Evolutionary conservation across 30 jellyfish, hydroid and myxozoan genomes (phyloP).

Genomic region (Sanderia malayensis): DNA sequence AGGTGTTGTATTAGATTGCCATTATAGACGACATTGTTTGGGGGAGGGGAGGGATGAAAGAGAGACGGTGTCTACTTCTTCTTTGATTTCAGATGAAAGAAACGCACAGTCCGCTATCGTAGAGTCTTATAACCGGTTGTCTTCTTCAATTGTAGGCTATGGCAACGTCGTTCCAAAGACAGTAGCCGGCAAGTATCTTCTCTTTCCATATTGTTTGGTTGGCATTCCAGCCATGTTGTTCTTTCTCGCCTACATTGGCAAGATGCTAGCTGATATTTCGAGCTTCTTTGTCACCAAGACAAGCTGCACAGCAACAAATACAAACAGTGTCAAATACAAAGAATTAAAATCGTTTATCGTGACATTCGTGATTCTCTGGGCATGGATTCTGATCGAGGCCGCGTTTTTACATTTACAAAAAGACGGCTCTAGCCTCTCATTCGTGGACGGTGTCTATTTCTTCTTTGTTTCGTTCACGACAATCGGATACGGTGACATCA

Average conservation of each 20-base stretch:
- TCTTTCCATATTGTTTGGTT: conserved; percentile 51
- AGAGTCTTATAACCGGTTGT: no score
- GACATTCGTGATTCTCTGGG: conserved; percentile 32
- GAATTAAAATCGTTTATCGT: conserved; percentile 39
- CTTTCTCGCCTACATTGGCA: conserved; percentile 43
- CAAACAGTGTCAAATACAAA: conserved; percentile 5
- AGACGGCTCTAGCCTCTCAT: conserved; percentile 3
- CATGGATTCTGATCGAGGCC: conserved; percentile 24
- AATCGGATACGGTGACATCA: conserved; percentile 65
- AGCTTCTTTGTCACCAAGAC: background rate
- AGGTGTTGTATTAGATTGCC: no score
- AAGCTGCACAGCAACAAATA: background rate
- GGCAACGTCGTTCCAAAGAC: conserved; percentile 70
- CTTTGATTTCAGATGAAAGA: no score
- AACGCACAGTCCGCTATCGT: no score
- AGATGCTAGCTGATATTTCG: conserved; percentile 32
- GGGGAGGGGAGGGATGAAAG: no score
- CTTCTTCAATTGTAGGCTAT: conserved; percentile 31
- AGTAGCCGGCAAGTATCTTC: conserved; percentile 34
- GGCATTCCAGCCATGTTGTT: conserved; percentile 62
- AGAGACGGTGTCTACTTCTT: no score
- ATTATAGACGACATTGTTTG: no score
- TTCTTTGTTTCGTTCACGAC: conserved; percentile 57
- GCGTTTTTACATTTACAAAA: conserved; percentile 5
- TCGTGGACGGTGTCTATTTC: conserved; percentile 54